phyloP scores from a whole-genome alignment of 2,113 vertebrate genomes.

The Alethe castanea region DNA sequence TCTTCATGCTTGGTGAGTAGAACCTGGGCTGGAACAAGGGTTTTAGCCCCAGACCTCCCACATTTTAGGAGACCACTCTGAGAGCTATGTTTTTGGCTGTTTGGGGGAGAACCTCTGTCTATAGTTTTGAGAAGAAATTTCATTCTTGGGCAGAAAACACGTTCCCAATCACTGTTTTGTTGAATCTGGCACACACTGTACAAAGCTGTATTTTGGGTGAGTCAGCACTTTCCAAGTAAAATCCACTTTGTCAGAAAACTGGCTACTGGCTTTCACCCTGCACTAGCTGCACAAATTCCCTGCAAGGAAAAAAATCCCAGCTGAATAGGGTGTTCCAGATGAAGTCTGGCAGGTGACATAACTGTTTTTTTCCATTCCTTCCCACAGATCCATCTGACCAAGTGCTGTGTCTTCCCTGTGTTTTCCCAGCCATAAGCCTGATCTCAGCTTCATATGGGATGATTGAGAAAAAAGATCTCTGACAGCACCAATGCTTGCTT shows the following conservation, averaged over 20 bases:
- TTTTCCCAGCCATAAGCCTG: neutral
- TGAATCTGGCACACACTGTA: neutral
- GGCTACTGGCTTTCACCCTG: neutral
- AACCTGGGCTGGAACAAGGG: neutral
- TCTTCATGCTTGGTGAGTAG: neutral
- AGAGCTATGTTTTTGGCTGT: neutral
- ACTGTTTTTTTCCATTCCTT: neutral
- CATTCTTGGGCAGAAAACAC: neutral
- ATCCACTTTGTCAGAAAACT: neutral
- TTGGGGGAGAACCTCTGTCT: neutral
- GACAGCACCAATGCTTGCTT: neutral
- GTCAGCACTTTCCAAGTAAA: neutral
- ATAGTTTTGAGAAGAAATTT: neutral
- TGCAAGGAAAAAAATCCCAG: neutral
- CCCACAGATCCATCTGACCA: fast-evolving
- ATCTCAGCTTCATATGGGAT: neutral
- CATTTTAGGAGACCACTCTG: neutral
- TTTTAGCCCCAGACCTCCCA: neutral
- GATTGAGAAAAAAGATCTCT: neutral
- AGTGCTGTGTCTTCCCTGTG: neutral
- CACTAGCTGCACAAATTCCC: neutral
- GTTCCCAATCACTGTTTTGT: neutral
- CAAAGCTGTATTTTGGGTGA: conserved; percentile 2
- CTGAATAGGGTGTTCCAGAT: neutral
- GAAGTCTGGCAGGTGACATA: neutral